A percentile compares a stretch with the other conserved stretches of the same genome.
These are phyloP conservation scores for Mantis religiosa DNA, from an alignment of 2,888 invertebrate genomes.

Conservation along the genomic window DNA sequence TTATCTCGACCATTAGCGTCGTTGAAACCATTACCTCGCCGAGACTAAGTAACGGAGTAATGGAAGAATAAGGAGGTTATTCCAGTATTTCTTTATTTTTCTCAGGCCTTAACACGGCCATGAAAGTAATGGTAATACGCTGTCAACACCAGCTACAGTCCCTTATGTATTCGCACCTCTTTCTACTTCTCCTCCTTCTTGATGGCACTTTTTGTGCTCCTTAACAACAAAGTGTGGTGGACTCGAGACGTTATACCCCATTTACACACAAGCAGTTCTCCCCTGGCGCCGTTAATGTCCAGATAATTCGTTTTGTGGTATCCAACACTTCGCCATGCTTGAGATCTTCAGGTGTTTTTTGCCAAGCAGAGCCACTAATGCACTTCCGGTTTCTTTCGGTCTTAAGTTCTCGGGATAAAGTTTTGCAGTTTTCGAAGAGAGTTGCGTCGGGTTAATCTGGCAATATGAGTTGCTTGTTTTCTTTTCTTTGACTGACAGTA, in stretches of 20 bases:
- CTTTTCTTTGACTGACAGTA: too few species aligned
- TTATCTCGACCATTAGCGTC: not conserved
- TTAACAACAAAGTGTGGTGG: not conserved
- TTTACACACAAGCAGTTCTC: not conserved
- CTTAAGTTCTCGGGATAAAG: not conserved
- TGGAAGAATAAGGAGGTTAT: too few species aligned
- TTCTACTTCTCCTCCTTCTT: not conserved
- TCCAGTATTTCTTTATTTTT: not conserved
- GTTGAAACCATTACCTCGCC: not conserved
- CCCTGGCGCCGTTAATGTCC: conserved; percentile 12
- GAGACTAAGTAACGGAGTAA: not conserved
- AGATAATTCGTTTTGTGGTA: conserved; percentile 4
- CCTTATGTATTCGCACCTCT: not conserved
- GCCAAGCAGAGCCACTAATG: not conserved
- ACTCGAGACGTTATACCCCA: not conserved
- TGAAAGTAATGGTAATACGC: not conserved
- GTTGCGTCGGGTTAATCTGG: not conserved
- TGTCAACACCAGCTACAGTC: not conserved
- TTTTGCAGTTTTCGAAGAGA: not conserved
- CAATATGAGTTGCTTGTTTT: too few species aligned
- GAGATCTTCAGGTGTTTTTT: not conserved
- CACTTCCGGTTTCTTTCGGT: not conserved
- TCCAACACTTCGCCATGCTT: not conserved
- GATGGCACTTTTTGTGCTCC: not conserved
- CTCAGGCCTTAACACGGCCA: not conserved